Evolutionary conservation across 2,797 vertebrate species (phyloP), one percentile per base, ranked within the genome.

Genomic region (Steatocranus sp.): DNA sequence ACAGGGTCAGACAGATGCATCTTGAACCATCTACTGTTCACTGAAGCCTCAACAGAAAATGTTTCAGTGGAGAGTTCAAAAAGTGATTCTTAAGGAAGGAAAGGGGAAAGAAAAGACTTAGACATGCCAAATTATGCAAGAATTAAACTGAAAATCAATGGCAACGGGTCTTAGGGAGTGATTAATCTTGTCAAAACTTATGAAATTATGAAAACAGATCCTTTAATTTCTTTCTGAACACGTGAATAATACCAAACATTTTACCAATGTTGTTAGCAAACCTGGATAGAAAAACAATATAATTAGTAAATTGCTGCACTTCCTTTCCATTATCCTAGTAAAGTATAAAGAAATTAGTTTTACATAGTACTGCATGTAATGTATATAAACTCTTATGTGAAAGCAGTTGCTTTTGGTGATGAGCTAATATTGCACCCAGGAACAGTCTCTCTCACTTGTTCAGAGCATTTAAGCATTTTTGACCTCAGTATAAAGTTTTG

Each of bases 361-460:
- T 70, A 17, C 23, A 46, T 18, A 70, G 15, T 27, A 11, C 15
- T 70, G 6, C 14, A 70, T 70, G 15, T 12, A 18, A 30, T 48
- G 15, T 4, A 46, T 46, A 46, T 70, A 43, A 46, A 70, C 9
- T 46, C 1, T 70, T 46, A 46, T 27, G 23, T 70, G 38, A 30
- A 70, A 70, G 66, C 15, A 46, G 41, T 0, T 70, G 23, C 14
- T 27, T 70, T 27, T 46, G 9, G 38, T 18, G 66, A 27, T 11
- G 41, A 70, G 23, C 14, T 70, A 70, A 46, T 3, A 46, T 4
- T 7, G 1, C 9, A 7, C 0, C 0, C 41, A 18, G 0, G 15
- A 70, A 46, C 6, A 70, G 41, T 46, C 41, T 43, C 3, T 17
- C 41, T 46, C 41, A 5, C 23, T 27, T 46, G 23, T 27, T 25